Evolutionary conservation across 2,888 invertebrate genomes (phyloP).

Genomic region (Epirrhoe alternata): DNA sequence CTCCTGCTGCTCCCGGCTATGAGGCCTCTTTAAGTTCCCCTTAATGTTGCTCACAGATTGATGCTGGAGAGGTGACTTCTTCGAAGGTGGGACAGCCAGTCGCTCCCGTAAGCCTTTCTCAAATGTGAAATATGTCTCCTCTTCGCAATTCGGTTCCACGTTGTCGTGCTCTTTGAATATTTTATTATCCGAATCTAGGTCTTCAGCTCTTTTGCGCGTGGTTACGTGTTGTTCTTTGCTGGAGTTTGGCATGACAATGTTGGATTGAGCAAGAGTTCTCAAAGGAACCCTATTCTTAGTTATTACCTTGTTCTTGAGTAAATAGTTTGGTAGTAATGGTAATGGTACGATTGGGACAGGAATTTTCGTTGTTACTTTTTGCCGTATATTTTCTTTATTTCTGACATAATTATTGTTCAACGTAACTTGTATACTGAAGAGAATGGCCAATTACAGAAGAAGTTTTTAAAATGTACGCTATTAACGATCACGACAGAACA

Average conservation of each 20-base stretch:
- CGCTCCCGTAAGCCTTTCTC: conserved; percentile 44
- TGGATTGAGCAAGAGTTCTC: conserved; percentile 50
- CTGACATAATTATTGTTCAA: conserved; percentile 48
- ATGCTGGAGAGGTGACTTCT: conserved; percentile 51
- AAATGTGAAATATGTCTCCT: conserved; percentile 19
- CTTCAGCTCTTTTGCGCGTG: conserved; percentile 49
- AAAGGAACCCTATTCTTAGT: conserved; percentile 51
- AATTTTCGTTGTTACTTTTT: conserved; percentile 57
- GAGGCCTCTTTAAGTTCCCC: conserved; percentile 71
- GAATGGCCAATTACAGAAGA: conserved; percentile 4
- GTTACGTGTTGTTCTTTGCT: conserved; percentile 53
- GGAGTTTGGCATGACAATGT: conserved; percentile 16
- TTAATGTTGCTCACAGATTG: conserved; percentile 68
- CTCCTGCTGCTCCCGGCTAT: conserved; percentile 71
- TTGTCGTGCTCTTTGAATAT: conserved; percentile 58
- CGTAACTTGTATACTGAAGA: background rate
- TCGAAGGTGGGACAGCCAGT: conserved; percentile 55
- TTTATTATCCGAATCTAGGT: conserved; percentile 58
- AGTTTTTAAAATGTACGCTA: no score
- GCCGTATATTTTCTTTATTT: conserved; percentile 61
- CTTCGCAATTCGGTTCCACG: conserved; percentile 21
- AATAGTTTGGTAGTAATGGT: conserved; percentile 61
- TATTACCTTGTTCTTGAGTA: conserved; percentile 47
- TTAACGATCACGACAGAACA: no score
- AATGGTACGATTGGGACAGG: conserved; percentile 64